Evolutionary conservation across 2,113 vertebrate genomes (phyloP).

Genomic region (Aphyosemion australe): DNA sequence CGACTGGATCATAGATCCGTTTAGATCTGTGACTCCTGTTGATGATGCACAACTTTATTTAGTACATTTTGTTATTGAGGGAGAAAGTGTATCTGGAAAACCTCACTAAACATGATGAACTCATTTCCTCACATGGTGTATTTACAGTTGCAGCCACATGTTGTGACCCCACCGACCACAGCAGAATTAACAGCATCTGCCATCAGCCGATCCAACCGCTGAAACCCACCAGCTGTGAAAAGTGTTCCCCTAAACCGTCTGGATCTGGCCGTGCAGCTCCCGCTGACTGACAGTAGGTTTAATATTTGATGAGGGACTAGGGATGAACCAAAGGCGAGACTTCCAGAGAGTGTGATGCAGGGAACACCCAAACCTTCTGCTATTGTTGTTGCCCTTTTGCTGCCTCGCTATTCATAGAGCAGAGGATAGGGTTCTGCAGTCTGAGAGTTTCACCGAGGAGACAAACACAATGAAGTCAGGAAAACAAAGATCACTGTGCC

Average conservation of each 20-base stretch:
- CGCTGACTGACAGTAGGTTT: conserved; percentile 58
- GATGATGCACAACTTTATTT: background rate
- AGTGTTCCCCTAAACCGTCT: conserved; percentile 29
- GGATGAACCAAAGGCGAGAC: conserved; percentile 67
- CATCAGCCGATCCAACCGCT: conserved; percentile 30
- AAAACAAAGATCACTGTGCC: conserved; percentile 62
- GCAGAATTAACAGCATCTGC: background rate
- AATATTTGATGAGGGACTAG: conserved; percentile 75
- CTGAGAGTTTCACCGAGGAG: conserved; percentile 58
- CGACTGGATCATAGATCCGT: background rate
- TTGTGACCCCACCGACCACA: conserved; percentile 20
- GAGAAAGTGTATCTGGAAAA: conserved; percentile 3
- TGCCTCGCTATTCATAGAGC: conserved; percentile 67
- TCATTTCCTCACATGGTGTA: conserved; percentile 12
- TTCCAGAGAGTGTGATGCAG: conserved; percentile 63
- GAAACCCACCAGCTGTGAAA: conserved; percentile 60
- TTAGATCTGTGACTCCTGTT: background rate
- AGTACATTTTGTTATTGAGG: background rate
- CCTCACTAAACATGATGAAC: background rate
- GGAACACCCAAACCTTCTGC: conserved; percentile 73
- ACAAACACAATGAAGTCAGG: conserved; percentile 68
- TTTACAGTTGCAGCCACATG: conserved; percentile 31
- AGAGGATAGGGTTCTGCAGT: conserved; percentile 69
- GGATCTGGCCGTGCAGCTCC: conserved; percentile 21
- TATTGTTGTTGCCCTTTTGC: conserved; percentile 64